Base-by-base conservation (phyloP, 2,797 vertebrate species). In the Nyctalus aviator region DNA sequence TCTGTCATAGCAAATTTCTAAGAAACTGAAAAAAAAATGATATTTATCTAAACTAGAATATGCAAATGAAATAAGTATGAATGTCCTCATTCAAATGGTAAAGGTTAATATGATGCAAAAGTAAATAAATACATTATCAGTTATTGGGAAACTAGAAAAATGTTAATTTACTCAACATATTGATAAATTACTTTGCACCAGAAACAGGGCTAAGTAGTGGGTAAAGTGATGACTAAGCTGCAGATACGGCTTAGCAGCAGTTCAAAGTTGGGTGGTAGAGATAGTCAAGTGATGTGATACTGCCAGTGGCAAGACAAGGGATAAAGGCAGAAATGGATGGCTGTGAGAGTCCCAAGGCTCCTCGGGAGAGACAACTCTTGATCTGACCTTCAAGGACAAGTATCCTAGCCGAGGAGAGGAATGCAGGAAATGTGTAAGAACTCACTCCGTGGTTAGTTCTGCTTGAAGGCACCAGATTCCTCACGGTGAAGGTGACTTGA, bases 381-480 rank as follows among this genome's bases (percentile, higher is more conserved):
- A 78, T 14, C 44, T 83, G 32, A 44, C 71, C 41, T 86, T 68
- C 41, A 88, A 71, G 77, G 72, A 76, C 23, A 21, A 25, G 32
- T 46, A 20, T 71, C 12, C 14, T 71, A 25, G 37, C 18, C 21
- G 13, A 55, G 25, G 53, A 57, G 18, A 76, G 10, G 35, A 68
- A 71, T 86, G 78, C 50, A 88, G 41, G 88, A 79, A 95, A 94
- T 92, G n/a, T 13, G 0, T 82, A 89, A 55, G 50, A 62, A 53
- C 69, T 83, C 20, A 5, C 35, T 59, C 8, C 11, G 77, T 64
- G 88, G 77, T 95, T 93, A 85, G 82, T 72, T 89, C 50, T 92
- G 32, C 59, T 88, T 73, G 30, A 76, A 41, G 25, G 35, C 72
- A 75, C 27, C 50, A 48, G 64, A 2, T 46, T 5, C 83, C 53